Evolutionary conservation across 2,113 vertebrate genomes (phyloP), one percentile per base, ranked within the genome.

Genomic region (Upupa epops): DNA sequence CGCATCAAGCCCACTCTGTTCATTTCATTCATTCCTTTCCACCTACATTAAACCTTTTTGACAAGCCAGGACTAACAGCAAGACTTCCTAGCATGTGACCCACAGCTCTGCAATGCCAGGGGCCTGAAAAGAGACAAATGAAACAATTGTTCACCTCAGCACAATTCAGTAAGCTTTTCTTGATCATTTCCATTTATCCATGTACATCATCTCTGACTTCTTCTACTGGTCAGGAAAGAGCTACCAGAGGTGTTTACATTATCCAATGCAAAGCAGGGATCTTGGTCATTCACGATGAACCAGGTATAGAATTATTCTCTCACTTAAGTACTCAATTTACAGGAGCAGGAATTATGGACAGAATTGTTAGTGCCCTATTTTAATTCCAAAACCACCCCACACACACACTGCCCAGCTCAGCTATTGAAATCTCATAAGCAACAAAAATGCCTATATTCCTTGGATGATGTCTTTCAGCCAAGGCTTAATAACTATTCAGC

Each of bases 21-120:
- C 91, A 96, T 96, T 97, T 96, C 88, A 96, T 93, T 97, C 95
- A 96, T 97, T 96, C 95, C 86, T 96, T 95, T 95, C 92, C 89
- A 97, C 93, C 93, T 96, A 94, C 95, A 96, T 93, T 75, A 96
- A 97, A 95, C 75, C 96, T 94, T 96, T 97, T 92, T 96, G 95
- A 97, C 88, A 97, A 95, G 90, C 84, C 96, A 96, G 95, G 89
- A 94, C 94, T 97, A 96, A 96, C 90, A 91, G 88, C 76, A 96
- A 97, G 84, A 70, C 95, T 94, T 74, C 91, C 68, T 78, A 71
- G 93, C 95, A 96, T 77, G 34, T 96, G 96, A 95, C 32, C 64
- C 4, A 0, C 0, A 2, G 65, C 6, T 86, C 70, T 82, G 88
- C 76, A 90, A 83, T 92, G 93, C 78, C 84, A 96, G 86, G 69